Base-by-base conservation (phyloP, 2,888 invertebrate genomes). In the Caenorhabditis afra region DNA sequence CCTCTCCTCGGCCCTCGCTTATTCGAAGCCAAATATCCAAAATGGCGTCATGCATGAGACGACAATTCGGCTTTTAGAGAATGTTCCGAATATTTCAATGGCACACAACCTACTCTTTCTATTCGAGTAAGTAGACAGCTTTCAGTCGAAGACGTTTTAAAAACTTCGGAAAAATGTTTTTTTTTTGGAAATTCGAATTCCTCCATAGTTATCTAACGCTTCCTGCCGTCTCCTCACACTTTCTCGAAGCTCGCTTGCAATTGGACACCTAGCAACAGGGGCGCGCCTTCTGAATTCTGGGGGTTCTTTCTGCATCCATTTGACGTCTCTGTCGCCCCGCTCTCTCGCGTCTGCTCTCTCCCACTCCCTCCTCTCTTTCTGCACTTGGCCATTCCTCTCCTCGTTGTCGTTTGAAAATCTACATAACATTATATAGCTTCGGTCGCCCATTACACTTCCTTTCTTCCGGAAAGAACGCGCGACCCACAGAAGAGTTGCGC, bases 351-450 rank as follows among this genome's bases (percentile, higher is more conserved):
- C 20, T 65, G 18, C 35, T 61, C 52, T 74, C 41, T 39, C 4
- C 23, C 20, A 45, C 64, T 52, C 58, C 47, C 50, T 3, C 20
- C 35, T 53, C 53, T 53, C 47, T 58, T 37, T 18, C 18, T 41
- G 41, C 41, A 53, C 29, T 37, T 37, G 29, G n/a, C 53, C 7
- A 37, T 37, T 53, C 18, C 20, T 58, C 61, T 53, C 45, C 55
- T 62, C 66, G 53, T 53, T 47, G 22, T 29, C 7, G 7, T 29
- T 29, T 7, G 29, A 29, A 62, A 64, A 73, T 73, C 50, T 64
- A 58, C 64, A 73, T 73, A 64, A 64, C 49, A 64, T 64, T 62
- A 62, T 41, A 71, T 70, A 55, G 45, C 71, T 16, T 41, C 45
- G 44, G 57, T n/a, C 22, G 58, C 22, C 68, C 14, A 39, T 47